phyloP scores from a whole-genome alignment of 2,113 vertebrate species.

The Thunnus maccoyii region DNA sequence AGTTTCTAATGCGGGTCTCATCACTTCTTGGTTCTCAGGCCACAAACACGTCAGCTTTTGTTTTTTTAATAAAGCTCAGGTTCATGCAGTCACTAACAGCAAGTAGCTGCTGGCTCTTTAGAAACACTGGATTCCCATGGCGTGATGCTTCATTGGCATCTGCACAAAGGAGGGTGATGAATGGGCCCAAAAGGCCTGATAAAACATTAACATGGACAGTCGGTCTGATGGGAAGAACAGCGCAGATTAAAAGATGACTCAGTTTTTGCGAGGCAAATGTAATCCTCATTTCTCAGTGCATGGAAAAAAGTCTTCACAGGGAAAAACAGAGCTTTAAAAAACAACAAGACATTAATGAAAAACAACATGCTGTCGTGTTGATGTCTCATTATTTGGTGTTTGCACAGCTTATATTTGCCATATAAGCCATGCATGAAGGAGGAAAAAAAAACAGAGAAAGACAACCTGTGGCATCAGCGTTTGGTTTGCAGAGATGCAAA shows the following conservation, averaged over 20 bases:
- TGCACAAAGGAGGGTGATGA: slow-evolving; percentile 79
- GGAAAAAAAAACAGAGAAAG: no score
- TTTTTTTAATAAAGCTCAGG: slow-evolving; percentile 62
- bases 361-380: slow-evolving; percentile 16
- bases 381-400: slow-evolving; percentile 29
- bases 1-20: slow-evolving; percentile 33
- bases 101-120: slow-evolving; percentile 50
- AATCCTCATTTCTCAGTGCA: slow-evolving; percentile 15
- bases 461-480: slow-evolving; percentile 40
- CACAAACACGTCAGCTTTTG: slow-evolving; percentile 46
- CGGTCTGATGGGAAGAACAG: slow-evolving; percentile 56
- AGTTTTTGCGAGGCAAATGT: slow-evolving; percentile 41
- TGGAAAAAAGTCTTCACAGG: neutral
- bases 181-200: slow-evolving; percentile 79
- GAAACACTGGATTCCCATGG: slow-evolving; percentile 63
- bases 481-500: slow-evolving; percentile 23
- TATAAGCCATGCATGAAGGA: neutral
- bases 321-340: slow-evolving; percentile 14
- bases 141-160: slow-evolving; percentile 65
- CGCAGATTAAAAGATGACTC: slow-evolving; percentile 62
- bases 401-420: neutral
- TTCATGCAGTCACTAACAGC: slow-evolving; percentile 55
- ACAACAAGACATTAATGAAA: slow-evolving; percentile 22
- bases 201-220: slow-evolving; percentile 84
- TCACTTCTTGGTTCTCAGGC: slow-evolving; percentile 35